Base-by-base conservation (phyloP, 1,140 invertebrate genomes). In the Eubasilissa regina region DNA sequence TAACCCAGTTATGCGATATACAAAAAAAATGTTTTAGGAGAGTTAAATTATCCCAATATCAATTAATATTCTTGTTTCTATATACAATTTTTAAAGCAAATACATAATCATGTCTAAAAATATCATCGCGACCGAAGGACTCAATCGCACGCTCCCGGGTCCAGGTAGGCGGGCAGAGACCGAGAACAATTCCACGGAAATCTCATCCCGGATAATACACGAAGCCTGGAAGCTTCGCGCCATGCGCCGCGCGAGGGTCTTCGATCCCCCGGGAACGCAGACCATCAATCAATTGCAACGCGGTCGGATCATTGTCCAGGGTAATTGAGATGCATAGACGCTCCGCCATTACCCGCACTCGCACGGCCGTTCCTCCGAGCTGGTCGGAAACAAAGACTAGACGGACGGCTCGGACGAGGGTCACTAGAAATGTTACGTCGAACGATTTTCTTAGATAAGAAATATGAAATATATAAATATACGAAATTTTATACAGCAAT, bases 301-400 rank as follows among this genome's bases (percentile, higher is more conserved):
- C n/a, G 48, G 48, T 8, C 48, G 60, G 60, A 25, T 21, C 35
- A 64, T 64, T 64, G 60, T 64, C 35, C 60, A 15, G 19, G 19
- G 60, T 64, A 64, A 64, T 64, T 64, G 60, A 64, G 60, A 64
- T 64, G 35, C 60, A 64, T 64, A 58, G 60, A 64, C 21, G 35
- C 60, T 64, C 60, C 19, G 35, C 60, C 35, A 64, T 64, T 25
- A 25, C 19, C 19, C n/a, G 60, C 60, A 15, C 55, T 9, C 15
- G 55, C 21, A 58, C 11, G 55, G 55, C 55, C 21, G 55, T 9
- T 10, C n/a, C n/a, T n/a, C n/a, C n/a, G n/a, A n/a, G n/a, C n/a
- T n/a, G n/a, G n/a, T n/a, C 12, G 55, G 55, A 3, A 58, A 58
- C 55, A 58, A 58, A 58, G 55, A 21, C 15, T 15, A 55, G 53